Conservation (phyloP, 2,797 vertebrate genomes). For the Sus cebifrons region DNA sequence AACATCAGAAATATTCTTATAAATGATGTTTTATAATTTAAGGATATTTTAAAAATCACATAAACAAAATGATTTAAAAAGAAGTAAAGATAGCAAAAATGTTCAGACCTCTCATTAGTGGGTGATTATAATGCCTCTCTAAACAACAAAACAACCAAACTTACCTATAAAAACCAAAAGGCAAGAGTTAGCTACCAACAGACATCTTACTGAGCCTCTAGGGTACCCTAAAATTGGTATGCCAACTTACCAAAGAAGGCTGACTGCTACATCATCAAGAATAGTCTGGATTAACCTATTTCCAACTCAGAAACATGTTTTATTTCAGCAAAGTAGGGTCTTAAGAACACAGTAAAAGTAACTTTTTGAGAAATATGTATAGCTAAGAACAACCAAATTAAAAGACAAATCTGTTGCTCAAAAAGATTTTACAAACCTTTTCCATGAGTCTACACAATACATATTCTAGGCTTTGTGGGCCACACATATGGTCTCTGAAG, state of each 20-base stretch:
- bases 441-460: not conserved
- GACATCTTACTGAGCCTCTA: not conserved
- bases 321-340: slow-evolving; percentile 16
- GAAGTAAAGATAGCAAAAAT: not conserved
- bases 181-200: slow-evolving; percentile 36
- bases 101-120: not conserved
- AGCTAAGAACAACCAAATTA: slow-evolving; percentile 11
- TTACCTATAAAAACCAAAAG: slow-evolving; percentile 73
- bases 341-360: slow-evolving; percentile 43
- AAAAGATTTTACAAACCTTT: not conserved
- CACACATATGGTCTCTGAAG: not conserved
- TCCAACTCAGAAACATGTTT: slow-evolving; percentile 55
- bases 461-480: not conserved
- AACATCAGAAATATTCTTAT: slow-evolving; percentile 8
- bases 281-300: slow-evolving; percentile 9
- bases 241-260: slow-evolving; percentile 22
- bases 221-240: not conserved
- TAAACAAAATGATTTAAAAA: not conserved
- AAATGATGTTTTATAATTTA: not conserved
- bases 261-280: not conserved
- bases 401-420: not conserved
- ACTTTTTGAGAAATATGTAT: not conserved
- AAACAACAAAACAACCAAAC: slow-evolving; percentile 34
- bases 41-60: slow-evolving; percentile 12
- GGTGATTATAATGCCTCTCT: slow-evolving; percentile 5